A percentile compares a stretch with the other conserved stretches of the same genome.
Evolutionary conservation across 2,113 vertebrate species (phyloP).

Genomic region (Rhagologus leucostigma): DNA sequence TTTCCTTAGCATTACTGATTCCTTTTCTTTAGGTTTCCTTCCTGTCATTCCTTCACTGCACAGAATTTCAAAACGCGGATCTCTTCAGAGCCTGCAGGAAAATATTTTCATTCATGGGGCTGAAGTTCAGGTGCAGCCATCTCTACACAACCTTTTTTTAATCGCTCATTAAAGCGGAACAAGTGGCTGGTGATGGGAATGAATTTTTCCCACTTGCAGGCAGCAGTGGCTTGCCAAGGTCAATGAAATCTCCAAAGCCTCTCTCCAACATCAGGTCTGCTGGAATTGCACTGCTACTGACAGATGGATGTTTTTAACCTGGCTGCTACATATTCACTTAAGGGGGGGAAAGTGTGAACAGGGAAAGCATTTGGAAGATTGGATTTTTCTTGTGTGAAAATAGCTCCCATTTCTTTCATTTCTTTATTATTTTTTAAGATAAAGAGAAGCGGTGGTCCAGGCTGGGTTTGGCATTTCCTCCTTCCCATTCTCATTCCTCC

Average conservation of each 20-base stretch:
- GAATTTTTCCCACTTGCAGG: not conserved
- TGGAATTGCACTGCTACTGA: not conserved
- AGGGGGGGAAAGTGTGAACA: not conserved
- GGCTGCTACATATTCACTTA: not conserved
- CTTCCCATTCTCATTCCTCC: not conserved
- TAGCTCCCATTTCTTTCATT: not conserved
- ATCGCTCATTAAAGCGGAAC: slow-evolving; percentile 17
- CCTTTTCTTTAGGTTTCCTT: not conserved
- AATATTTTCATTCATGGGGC: not conserved
- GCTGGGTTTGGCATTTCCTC: not conserved
- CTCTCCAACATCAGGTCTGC: not conserved
- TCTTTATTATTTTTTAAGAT: not conserved
- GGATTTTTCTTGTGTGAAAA: not conserved
- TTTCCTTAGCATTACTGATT: not conserved
- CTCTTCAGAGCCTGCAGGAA: not conserved
- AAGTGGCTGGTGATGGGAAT: slow-evolving; percentile 7
- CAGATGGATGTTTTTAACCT: not conserved
- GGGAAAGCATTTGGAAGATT: not conserved
- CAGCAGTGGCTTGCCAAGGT: slow-evolving; percentile 13
- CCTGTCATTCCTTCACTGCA: not conserved
- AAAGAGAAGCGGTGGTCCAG: not conserved
- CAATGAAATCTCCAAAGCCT: not conserved
- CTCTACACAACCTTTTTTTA: slow-evolving; percentile 48
- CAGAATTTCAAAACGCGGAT: not conserved
- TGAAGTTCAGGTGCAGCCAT: not conserved